Base-by-base conservation (phyloP, 2,797 vertebrate genomes). In the Hemibagrus guttatus region DNA sequence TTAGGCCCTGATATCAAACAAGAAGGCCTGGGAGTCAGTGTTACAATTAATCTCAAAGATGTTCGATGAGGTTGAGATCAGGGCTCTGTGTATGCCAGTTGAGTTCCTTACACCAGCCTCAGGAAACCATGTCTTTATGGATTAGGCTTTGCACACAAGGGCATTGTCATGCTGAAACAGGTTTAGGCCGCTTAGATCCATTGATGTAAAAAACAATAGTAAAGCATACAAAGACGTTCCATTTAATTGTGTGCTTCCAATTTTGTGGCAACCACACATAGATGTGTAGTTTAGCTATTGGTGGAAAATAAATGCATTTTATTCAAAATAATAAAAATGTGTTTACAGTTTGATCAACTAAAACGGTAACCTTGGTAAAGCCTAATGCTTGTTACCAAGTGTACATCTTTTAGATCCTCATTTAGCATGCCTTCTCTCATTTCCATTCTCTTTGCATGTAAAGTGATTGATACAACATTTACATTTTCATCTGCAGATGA, bases 401-500 rank as follows among this genome's bases (percentile, higher is more conserved):
- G 8, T 23, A 81, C 49, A 28, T n/a, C 19, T 35, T 54, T 61
- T 61, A n/a, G 26, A 81, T 23, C 9, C 14, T 56, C 21, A 6
- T 64, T 46, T 63, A 26, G 39, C 8, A 42, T 80, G 78, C 78
- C 5, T 28, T 64, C 14, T 82, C n/a, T 66, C 11, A 68, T 69
- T 68, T 68, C 19, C 19, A 83, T 83, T 26, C 46, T 68, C 9
- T 68, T 66, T 61, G 79, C 26, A 63, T 72, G 7, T 74, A 59
- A 83, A 84, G 23, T 59, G 54, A 83, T 75, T 76, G 0, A 61
- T 64, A 26, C 11, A 54, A 26, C 26, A 78, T 66, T 49, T 28
- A 81, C 12, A 58, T 86, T 64, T 26, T 54, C n/a, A 72, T 81
- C 31, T 88, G 63, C 93, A 98, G 97, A 97, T 99, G 96, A 98